phyloP scores from a whole-genome alignment of 2,797 vertebrate species.

The Pangasius krempfi region DNA sequence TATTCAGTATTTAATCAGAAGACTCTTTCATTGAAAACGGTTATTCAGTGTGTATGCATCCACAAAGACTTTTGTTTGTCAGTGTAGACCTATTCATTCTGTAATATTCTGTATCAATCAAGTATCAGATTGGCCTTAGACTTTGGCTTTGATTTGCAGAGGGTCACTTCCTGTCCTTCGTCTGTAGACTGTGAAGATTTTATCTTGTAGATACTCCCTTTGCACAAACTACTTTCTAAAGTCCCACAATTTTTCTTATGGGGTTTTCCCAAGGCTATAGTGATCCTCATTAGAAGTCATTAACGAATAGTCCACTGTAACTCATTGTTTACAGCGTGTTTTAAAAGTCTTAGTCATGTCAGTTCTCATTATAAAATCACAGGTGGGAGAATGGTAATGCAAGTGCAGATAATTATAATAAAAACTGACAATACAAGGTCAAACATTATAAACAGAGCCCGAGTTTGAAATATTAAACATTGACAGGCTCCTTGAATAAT shows the following conservation, averaged over 20 bases:
- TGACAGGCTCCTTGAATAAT: background rate
- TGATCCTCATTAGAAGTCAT: background rate
- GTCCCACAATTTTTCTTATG: background rate
- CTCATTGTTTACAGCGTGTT: background rate
- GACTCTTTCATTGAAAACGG: background rate
- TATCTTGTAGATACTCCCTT: constrained; percentile 39
- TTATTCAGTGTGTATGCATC: background rate
- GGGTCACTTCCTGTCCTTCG: constrained; percentile 31
- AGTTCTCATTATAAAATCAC: background rate
- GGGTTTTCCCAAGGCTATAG: constrained; percentile 1
- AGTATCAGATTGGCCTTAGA: constrained; percentile 39
- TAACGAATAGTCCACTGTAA: background rate
- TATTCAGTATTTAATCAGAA: background rate
- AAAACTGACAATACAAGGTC: background rate
- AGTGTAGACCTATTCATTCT: background rate
- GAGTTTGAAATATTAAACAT: background rate
- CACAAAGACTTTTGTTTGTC: background rate
- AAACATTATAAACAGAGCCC: background rate
- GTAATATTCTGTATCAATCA: constrained; percentile 22
- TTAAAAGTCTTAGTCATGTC: background rate
- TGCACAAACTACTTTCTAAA: constrained; percentile 16
- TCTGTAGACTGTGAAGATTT: constrained; percentile 45
- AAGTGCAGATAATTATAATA: background rate
- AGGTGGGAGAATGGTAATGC: background rate
- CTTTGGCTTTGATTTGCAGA: constrained; percentile 21